Evolutionary conservation across 2,113 vertebrate genomes (phyloP).

Genomic region (Hypanus sabinus): DNA sequence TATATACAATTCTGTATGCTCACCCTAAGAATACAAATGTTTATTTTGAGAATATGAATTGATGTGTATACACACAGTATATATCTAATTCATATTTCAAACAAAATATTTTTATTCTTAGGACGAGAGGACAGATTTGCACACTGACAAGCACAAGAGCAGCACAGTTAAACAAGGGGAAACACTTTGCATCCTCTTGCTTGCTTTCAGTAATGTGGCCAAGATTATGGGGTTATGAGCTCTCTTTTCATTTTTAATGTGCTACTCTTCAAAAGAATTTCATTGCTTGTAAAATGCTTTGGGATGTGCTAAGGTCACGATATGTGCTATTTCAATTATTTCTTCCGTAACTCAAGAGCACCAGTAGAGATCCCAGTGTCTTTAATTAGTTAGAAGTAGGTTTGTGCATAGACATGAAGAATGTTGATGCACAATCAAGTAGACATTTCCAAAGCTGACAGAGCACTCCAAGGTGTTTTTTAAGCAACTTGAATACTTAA

Average conservation of each 20-base stretch:
- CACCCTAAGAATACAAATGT: too few relatives aligned
- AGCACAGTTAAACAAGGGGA: not conserved
- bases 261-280: not conserved
- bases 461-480: not conserved
- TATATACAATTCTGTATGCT: too few relatives aligned
- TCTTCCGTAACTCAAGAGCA: not conserved
- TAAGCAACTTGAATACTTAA: not conserved
- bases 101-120: not conserved
- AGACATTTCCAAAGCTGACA: not conserved
- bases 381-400: not conserved
- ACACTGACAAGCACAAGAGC: not conserved
- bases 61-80: not conserved
- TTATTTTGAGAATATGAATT: too few relatives aligned
- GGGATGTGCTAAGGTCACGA: not conserved
- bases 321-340: not conserved
- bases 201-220: not conserved
- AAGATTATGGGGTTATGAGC: not conserved
- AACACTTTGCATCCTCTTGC: not conserved
- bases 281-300: not conserved
- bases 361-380: not conserved
- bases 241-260: not conserved
- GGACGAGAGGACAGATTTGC: not conserved
- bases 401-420: not conserved
- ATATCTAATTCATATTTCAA: not conserved
- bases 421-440: not conserved